Conservation (phyloP, 1,140 invertebrate genomes). For the Tetragonula clypearis region DNA sequence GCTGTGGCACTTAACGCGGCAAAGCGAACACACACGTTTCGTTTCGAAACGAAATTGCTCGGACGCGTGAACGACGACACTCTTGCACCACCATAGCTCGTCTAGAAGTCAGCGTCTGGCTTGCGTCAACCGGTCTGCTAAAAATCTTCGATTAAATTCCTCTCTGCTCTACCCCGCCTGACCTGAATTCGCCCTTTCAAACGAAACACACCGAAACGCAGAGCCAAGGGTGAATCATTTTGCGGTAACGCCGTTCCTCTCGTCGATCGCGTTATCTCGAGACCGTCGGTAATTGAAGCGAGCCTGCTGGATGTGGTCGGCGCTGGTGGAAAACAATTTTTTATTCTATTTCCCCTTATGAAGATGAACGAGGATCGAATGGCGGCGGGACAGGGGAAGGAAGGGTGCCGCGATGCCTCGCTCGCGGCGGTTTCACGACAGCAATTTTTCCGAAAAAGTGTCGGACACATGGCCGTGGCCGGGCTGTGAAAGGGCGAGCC, state of each 20-base stretch:
- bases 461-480: conserved; percentile 67
- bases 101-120: conserved; percentile 38
- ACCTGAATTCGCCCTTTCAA: neutral
- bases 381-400: conserved; percentile 32
- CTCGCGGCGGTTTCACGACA: conserved; percentile 22
- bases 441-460: conserved; percentile 64
- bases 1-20: neutral
- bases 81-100: neutral
- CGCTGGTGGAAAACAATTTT: conserved; percentile 51
- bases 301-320: neutral
- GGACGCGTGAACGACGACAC: neutral
- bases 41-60: conserved; percentile 11
- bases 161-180: conserved; percentile 20
- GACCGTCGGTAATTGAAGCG: conserved; percentile 16
- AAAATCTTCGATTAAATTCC: conserved; percentile 38
- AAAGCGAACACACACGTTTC: conserved; percentile 32
- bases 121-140: conserved; percentile 39
- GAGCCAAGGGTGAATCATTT: conserved; percentile 44
- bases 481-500: conserved; percentile 32
- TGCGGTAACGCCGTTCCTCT: neutral
- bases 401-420: neutral
- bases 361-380: conserved; percentile 62
- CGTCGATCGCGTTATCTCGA: neutral
- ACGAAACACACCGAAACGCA: neutral
- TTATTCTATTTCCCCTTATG: conserved; percentile 53